Percentiles rank a stretch among this genome's conserved stretches.
Evolutionary conservation across 2,797 vertebrate species (phyloP).

Genomic region (Thripadectes ignobilis): DNA sequence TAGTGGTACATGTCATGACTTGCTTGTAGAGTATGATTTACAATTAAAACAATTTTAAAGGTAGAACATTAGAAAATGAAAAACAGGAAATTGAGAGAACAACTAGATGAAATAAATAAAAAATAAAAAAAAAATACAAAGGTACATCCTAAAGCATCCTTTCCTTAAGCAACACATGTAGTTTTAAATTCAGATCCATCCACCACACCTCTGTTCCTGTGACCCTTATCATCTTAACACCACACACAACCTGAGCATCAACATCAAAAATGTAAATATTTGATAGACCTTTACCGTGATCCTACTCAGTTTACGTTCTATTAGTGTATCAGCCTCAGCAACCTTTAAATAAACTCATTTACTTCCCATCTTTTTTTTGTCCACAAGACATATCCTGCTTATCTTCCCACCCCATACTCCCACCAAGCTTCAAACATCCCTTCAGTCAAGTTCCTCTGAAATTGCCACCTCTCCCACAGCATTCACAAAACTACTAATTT

Average conservation of each 20-base stretch:
- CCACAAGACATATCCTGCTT: constrained; percentile 29
- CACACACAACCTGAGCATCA: not conserved
- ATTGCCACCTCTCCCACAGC: constrained; percentile 33
- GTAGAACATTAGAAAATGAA: not conserved
- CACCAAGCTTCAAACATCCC: constrained; percentile 34
- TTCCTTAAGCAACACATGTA: not conserved
- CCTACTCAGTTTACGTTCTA: constrained; percentile 33
- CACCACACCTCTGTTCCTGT: not conserved
- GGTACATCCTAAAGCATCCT: not conserved
- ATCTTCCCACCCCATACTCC: constrained; percentile 49
- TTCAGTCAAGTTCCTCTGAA: constrained; percentile 46
- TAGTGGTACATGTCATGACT: not conserved
- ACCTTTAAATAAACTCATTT: constrained; percentile 21
- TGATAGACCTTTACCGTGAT: not conserved
- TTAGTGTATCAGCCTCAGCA: constrained; percentile 16
- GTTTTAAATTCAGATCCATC: not conserved
- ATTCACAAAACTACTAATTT: constrained; percentile 12
- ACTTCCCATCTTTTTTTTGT: not conserved
- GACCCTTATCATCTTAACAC: not conserved
- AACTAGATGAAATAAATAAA: not conserved
- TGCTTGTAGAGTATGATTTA: not conserved
- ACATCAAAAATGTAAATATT: constrained; percentile 38
- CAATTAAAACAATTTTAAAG: not conserved
- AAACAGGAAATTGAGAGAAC: not conserved
- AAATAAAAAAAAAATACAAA: not conserved